phyloP scores from a whole-genome alignment of 2,113 vertebrate species.

The Sphaerodactylus townsendi region DNA sequence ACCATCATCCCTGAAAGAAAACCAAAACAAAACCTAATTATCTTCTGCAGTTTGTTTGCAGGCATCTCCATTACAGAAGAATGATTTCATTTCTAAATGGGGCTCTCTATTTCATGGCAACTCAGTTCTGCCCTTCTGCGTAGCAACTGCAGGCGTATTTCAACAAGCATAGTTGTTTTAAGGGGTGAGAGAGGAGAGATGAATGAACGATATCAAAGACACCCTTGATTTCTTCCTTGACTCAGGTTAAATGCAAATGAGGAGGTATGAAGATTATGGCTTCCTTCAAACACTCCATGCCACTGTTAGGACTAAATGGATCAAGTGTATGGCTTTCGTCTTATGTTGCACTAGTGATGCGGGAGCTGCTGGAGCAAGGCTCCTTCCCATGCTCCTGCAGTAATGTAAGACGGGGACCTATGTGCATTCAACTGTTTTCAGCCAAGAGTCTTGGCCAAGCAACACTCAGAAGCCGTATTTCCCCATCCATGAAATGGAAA shows the following conservation, averaged over 20 bases:
- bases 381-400: not conserved
- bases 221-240: not conserved
- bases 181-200: not conserved
- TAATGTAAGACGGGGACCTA: not conserved
- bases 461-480: not conserved
- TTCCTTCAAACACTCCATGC: not conserved
- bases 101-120: not conserved
- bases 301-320: not conserved
- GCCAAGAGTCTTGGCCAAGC: not conserved
- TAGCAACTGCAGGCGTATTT: not conserved
- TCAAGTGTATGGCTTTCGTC: not conserved
- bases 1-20: slow-evolving; percentile 68
- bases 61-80: not conserved
- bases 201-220: not conserved
- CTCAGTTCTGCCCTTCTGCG: not conserved
- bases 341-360: not conserved
- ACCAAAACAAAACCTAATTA: not conserved
- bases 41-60: not conserved
- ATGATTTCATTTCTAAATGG: not conserved
- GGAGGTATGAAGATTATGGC: not conserved
- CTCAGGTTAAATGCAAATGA: not conserved
- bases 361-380: not conserved
- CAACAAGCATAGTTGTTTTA: not conserved
- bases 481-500: not conserved
- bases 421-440: not conserved